These are phyloP conservation scores for Colletes latitarsis DNA, from an alignment of 1,140 invertebrate genomes.

Conservation along the genomic window DNA sequence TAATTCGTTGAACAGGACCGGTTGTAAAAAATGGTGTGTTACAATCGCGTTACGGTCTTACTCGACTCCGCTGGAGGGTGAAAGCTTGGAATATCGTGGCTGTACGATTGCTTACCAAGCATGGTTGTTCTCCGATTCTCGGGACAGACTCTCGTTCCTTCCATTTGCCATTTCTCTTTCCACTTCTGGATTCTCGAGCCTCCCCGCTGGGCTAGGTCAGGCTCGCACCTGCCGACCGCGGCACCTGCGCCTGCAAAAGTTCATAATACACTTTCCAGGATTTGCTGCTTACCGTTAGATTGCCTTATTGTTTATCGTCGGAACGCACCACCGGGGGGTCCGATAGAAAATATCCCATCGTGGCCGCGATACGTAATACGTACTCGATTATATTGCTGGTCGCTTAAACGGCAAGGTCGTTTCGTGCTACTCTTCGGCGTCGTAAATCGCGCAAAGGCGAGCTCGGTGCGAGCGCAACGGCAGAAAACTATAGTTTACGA, in stretches of 20 bases:
- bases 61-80: slow-evolving; percentile 12
- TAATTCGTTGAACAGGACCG: slow-evolving; percentile 15
- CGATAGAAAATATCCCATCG: not conserved
- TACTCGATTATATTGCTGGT: not conserved
- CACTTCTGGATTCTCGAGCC: slow-evolving; percentile 3
- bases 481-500: not conserved
- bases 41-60: not conserved
- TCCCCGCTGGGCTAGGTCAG: slow-evolving; percentile 41
- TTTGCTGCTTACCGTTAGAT: slow-evolving; percentile 42
- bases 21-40: slow-evolving; percentile 1
- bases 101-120: slow-evolving; percentile 25
- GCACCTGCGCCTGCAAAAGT: slow-evolving; percentile 53
- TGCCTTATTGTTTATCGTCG: slow-evolving; percentile 35
- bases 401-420: slow-evolving; percentile 27
- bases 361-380: not conserved
- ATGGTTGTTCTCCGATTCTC: slow-evolving; percentile 13
- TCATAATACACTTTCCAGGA: slow-evolving; percentile 47
- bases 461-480: not conserved
- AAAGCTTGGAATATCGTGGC: slow-evolving; percentile 19
- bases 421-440: not conserved
- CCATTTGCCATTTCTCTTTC: slow-evolving; percentile 44
- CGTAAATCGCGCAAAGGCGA: not conserved
- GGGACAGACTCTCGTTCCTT: slow-evolving; percentile 34
- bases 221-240: slow-evolving; percentile 42
- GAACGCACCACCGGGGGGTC: not conserved